Evolutionary conservation across 2,113 vertebrate species (phyloP).

Genomic region (Pipra filicauda): DNA sequence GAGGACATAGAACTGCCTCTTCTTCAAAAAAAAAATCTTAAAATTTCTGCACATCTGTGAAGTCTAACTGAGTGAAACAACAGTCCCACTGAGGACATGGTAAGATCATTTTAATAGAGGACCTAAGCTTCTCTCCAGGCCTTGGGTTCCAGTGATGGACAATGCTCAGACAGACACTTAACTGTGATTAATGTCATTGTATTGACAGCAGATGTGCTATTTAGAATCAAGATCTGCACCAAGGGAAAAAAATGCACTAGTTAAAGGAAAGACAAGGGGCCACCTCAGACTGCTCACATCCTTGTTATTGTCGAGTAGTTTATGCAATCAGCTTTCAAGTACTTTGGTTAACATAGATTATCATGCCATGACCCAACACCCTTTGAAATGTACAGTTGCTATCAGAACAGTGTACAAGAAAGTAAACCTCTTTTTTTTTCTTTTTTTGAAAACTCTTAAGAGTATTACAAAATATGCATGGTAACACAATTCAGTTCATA

Average conservation of each 20-base stretch:
- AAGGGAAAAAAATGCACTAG: background rate
- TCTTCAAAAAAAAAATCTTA: background rate
- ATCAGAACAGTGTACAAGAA: background rate
- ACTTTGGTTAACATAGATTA: background rate
- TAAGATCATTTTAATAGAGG: background rate
- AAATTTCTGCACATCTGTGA: background rate
- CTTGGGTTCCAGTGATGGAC: background rate
- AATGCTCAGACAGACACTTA: background rate
- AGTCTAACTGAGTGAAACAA: background rate
- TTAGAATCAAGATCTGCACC: background rate
- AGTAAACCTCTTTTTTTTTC: background rate
- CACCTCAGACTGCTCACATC: background rate
- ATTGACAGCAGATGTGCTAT: background rate
- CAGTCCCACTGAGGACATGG: background rate
- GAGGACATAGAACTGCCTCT: background rate
- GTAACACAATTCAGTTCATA: background rate
- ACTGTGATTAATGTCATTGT: background rate
- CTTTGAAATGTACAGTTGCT: background rate
- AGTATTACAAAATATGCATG: conserved; percentile 10
- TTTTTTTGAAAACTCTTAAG: background rate
- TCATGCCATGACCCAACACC: background rate
- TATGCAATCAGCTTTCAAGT: background rate
- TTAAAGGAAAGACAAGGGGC: background rate
- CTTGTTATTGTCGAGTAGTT: background rate
- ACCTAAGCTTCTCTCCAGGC: background rate